Evolutionary conservation across 92 coral and sea anemone genomes (phyloP), one percentile per base, ranked within the genome.

Genomic region (Porites lobata): DNA sequence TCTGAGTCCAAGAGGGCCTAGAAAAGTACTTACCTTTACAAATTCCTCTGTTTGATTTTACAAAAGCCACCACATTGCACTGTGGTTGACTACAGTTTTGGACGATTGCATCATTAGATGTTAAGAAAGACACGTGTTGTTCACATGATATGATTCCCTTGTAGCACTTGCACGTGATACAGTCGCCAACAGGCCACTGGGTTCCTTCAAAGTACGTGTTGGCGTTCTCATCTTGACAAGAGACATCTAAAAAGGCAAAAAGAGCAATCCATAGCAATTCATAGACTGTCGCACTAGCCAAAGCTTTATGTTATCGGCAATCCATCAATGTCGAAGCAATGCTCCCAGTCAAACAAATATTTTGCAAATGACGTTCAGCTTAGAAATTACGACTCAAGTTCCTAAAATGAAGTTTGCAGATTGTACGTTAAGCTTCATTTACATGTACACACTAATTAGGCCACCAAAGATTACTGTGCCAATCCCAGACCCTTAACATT

Each of bases 191-290:
- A 12, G 22, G 4, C 91, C 91, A 88, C 7, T 67, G 53, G 61
- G 50, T 83, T 75, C 91, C 84, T 13, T 88, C 83, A 52, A 88
- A 82, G 47, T 88, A 88, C 51, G 69, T 24, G 59, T 66, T 82
- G 15, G 61, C 72, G n/a, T 76, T 73, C 50, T 88, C 84, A 19
- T 82, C 91, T 1, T 24, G 63, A 29, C 90, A 87, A 57, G 19
- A 20, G 54, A 18, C 43, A 15, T 51, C 90, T 87, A 20, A 56
- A 56, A 51, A 56, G 64, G 26, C 4, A 47, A 65, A 12, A 53
- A 53, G 11, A 53, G 11, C 58, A 53, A 22, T 22, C 24, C 24
- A 22, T 22, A 22, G 24, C 24, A 22, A 22, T 22, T 22, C 24
- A 22, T 22, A 29, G 32, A 29, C 32, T 29, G 2, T 2, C 32